Conservation (phyloP, 2,797 vertebrate genomes). For the Macroramphosus scolopax region DNA sequence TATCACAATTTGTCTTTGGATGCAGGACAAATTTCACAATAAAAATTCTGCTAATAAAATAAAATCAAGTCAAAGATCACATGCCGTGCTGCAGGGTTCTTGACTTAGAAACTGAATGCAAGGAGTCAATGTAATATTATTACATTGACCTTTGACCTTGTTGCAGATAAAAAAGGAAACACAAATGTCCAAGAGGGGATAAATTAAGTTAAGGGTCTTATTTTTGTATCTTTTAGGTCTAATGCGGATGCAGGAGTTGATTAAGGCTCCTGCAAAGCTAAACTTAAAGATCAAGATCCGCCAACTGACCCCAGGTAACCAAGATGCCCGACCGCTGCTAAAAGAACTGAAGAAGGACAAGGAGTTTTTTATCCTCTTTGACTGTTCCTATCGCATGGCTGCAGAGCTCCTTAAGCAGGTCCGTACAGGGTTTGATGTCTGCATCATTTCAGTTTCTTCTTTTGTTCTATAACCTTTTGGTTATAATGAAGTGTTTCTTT, state of each 20-base stretch:
- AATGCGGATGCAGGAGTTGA: conserved; percentile 96
- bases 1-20: too few relatives aligned
- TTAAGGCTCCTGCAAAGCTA: conserved; percentile 95
- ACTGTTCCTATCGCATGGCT: conserved; percentile 90
- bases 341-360: conserved; percentile 97
- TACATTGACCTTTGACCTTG: not conserved
- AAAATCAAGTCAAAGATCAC: too few relatives aligned
- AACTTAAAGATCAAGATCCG: conserved; percentile 97
- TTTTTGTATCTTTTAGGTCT: conserved; percentile 75
- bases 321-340: conserved; percentile 90
- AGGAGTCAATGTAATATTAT: too few relatives aligned
- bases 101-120: too few relatives aligned
- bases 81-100: too few relatives aligned
- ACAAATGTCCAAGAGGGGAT: not conserved
- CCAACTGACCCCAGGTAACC: conserved; percentile 89
- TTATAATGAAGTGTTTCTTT: too few relatives aligned
- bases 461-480: too few relatives aligned
- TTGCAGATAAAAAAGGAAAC: not conserved
- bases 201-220: not conserved
- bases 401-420: conserved; percentile 97
- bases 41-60: too few relatives aligned
- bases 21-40: too few relatives aligned
- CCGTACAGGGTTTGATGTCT: conserved; percentile 1
- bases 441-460: not conserved
- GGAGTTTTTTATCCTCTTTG: conserved; percentile 95